A percentile compares a stretch with the other conserved stretches of the same genome.
Evolutionary conservation across 2,113 vertebrate genomes (phyloP).

Genomic region (Chaenocephalus aceratus): DNA sequence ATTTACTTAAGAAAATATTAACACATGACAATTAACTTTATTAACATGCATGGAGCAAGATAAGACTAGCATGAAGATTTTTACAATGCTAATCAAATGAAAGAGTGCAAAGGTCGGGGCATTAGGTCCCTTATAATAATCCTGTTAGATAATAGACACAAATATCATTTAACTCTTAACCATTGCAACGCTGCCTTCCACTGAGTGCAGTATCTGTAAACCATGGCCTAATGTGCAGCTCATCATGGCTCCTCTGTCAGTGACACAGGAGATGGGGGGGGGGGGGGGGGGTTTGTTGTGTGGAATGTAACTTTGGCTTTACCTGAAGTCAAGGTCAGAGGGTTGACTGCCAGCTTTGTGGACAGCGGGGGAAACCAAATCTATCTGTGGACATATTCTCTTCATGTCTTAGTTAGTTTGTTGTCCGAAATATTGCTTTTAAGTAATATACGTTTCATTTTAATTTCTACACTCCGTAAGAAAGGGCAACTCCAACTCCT

Average conservation of each 20-base stretch:
- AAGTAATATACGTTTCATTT: neutral
- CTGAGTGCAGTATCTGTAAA: slow-evolving; percentile 16
- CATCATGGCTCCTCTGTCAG: slow-evolving; percentile 2
- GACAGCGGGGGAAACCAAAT: slow-evolving; percentile 15
- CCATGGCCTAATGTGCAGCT: slow-evolving; percentile 20
- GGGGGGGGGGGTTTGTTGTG: slow-evolving; percentile 30
- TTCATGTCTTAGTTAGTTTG: neutral
- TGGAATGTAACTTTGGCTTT: slow-evolving; percentile 50
- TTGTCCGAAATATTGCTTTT: neutral
- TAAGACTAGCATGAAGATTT: neutral
- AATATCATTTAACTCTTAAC: neutral
- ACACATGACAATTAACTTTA: no score
- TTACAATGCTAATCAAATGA: neutral
- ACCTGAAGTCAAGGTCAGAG: slow-evolving; percentile 31
- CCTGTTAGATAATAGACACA: neutral
- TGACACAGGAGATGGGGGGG: slow-evolving; percentile 55
- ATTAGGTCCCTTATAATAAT: neutral
- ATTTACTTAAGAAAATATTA: no score
- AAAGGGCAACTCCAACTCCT: neutral
- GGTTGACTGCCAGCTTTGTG: neutral
- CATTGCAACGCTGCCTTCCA: neutral
- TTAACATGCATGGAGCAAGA: no score
- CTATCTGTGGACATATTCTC: neutral
- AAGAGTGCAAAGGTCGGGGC: neutral
- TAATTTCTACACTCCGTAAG: neutral